These are phyloP conservation scores for Silurus glanis DNA, from an alignment of 2,113 vertebrate genomes.

Conservation along the genomic window DNA sequence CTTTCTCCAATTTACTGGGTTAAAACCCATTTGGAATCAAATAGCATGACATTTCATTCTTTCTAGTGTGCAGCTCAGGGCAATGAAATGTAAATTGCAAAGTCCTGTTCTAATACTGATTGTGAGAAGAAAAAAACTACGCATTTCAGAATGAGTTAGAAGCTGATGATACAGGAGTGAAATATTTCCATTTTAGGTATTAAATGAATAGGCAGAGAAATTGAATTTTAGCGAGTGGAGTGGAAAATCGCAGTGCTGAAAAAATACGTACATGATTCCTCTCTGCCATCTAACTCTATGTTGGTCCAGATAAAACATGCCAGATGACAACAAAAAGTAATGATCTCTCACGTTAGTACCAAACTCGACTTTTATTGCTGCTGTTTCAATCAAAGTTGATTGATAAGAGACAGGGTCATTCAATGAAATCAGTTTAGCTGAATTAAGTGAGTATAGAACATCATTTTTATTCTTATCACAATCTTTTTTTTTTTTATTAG, in stretches of 20 bases:
- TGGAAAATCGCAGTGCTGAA: conserved; percentile 26
- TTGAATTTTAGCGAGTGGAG: not conserved
- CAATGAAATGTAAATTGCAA: conserved; percentile 56
- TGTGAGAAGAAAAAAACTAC: conserved; percentile 20
- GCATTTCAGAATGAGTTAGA: conserved; percentile 30
- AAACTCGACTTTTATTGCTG: not conserved
- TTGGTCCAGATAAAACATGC: not conserved
- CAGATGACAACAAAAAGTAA: not conserved
- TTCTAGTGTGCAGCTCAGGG: conserved; percentile 47
- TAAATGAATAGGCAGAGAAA: conserved; percentile 36
- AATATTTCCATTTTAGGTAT: conserved; percentile 48
- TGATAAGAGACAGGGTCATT: conserved; percentile 5
- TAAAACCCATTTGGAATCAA: conserved; percentile 47
- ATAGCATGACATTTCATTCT: conserved; percentile 47
- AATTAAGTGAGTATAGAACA: conserved; percentile 7
- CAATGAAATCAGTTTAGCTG: not conserved
- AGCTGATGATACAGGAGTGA: conserved; percentile 45
- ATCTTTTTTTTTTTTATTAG: not conserved
- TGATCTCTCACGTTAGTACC: not conserved
- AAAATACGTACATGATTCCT: not conserved
- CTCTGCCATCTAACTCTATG: not conserved
- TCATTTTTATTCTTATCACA: conserved; percentile 19
- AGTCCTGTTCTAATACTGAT: conserved; percentile 38
- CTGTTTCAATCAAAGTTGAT: conserved; percentile 20
- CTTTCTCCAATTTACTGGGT: conserved; percentile 48